These are phyloP conservation scores for Bicyclus anynana DNA, from an alignment of 1,140 invertebrate genomes.

Conservation along the genomic window DNA sequence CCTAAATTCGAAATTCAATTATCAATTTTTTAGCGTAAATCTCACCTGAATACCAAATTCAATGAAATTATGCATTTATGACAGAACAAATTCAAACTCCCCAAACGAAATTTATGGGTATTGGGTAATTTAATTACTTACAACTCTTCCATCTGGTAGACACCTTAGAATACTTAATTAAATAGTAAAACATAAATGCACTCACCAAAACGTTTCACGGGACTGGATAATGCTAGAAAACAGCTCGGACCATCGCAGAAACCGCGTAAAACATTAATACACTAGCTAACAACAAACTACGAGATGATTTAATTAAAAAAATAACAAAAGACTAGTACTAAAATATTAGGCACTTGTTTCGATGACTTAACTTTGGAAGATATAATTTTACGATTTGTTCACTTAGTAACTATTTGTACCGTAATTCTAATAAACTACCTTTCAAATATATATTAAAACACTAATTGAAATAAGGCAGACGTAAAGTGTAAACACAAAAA, in stretches of 20 bases:
- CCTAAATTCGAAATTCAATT: no score
- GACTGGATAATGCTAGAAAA: slow-evolving; percentile 72
- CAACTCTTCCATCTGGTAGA: no score
- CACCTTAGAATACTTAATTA: no score
- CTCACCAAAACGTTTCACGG: slow-evolving; percentile 66
- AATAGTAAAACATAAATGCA: slow-evolving; percentile 12
- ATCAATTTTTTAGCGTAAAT: no score
- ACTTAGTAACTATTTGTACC: slow-evolving; percentile 16
- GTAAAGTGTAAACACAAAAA: slow-evolving; percentile 22
- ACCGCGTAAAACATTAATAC: slow-evolving; percentile 52
- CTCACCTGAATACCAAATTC: no score
- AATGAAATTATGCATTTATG: no score
- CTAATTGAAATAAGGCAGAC: neutral
- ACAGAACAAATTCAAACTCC: no score
- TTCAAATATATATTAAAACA: neutral
- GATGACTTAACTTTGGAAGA: slow-evolving; percentile 34
- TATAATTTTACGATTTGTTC: slow-evolving; percentile 22
- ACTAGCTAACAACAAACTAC: slow-evolving; percentile 44
- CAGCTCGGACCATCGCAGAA: slow-evolving; percentile 68
- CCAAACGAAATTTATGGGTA: no score
- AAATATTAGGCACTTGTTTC: slow-evolving; percentile 65
- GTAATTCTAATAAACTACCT: slow-evolving; percentile 6
- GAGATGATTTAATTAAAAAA: slow-evolving; percentile 41
- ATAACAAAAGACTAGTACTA: slow-evolving; percentile 47
- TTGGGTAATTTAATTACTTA: no score